Evolutionary conservation across 1,140 invertebrate species (phyloP), one percentile per base, ranked within the genome.

Genomic region (Papilio xuthus): DNA sequence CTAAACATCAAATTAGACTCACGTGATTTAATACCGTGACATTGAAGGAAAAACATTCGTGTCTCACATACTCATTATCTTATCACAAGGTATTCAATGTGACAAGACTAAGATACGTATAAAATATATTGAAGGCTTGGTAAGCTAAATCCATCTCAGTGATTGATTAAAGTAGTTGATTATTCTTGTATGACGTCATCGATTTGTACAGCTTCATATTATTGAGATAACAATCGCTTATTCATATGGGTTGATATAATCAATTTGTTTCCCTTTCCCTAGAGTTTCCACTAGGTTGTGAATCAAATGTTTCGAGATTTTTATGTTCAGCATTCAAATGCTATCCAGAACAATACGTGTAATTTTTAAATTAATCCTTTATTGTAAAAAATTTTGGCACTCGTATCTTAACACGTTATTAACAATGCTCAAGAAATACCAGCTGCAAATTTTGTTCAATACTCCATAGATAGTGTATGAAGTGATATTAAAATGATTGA

Each of bases 91-190:
- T 63, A 63, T 63, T 28, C 60, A 2, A 28, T 63, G 7, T 28
- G 60, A 26, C 60, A 63, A 63, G 26, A 63, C 20, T 60, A 15
- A 8, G 44, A 53, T 53, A 63, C 6, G 26, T 63, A 63, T 28
- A 15, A 63, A 63, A 63, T n/a, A 63, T 63, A 63, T 63, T 28
- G 60, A 63, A 63, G 60, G 2, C 15, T 63, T 15, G 13, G 23
- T 63, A 28, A 63, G 60, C 23, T 63, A 63, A 63, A 63, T 63
- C 60, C 60, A 63, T 63, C 60, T 63, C 60, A 3, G 60, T 63
- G 60, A 63, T 63, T 28, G 60, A 63, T 63, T 63, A 23, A 60
- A 60, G 56, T 23, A 1, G 1, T 26, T 0, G 56, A 63, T 63
- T 63, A 6, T 63, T 26, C 50, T 32, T 67, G 26, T 13, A 9